Percentiles rank a stretch among this genome's conserved stretches.
These are phyloP conservation scores for Morone chrysops DNA, from an alignment of 2,113 vertebrate species.

Conservation along the genomic window DNA sequence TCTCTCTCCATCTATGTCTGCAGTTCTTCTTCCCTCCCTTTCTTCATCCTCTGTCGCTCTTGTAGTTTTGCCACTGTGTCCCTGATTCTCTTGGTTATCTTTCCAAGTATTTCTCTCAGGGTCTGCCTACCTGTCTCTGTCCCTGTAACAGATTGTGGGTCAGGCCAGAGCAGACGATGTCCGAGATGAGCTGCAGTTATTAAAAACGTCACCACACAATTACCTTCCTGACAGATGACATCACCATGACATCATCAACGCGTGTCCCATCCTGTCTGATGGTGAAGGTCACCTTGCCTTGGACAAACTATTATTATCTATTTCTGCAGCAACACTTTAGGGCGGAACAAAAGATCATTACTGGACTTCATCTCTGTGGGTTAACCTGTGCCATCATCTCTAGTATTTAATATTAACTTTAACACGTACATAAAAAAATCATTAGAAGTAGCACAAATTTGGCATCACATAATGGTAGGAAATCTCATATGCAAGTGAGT, in stretches of 20 bases:
- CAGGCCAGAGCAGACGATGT: conserved; percentile 13
- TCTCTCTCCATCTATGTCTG: background rate
- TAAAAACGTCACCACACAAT: conserved; percentile 42
- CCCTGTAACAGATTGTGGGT: conserved; percentile 39
- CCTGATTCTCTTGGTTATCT: background rate
- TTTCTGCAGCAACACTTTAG: conserved; percentile 23
- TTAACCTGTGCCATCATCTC: conserved; percentile 13
- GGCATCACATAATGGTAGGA: background rate
- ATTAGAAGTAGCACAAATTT: background rate
- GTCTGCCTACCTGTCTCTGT: conserved; percentile 1
- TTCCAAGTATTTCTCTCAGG: background rate
- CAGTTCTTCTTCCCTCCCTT: background rate
- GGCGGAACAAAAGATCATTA: conserved; percentile 5
- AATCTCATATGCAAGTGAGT: no score
- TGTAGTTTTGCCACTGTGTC: background rate
- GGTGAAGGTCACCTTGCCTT: conserved; percentile 64
- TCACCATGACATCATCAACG: conserved; percentile 60
- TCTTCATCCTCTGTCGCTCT: background rate
- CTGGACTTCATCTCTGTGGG: background rate
- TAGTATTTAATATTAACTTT: background rate
- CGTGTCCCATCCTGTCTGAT: conserved; percentile 20
- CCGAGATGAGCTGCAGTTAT: conserved; percentile 30
- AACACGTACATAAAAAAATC: background rate
- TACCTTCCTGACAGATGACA: conserved; percentile 55
- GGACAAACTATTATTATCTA: conserved; percentile 18